A percentile compares a stretch with the other conserved stretches of the same genome.
These are phyloP conservation scores for Sebastes goodei DNA, from an alignment of 2,797 vertebrate species.

Conservation along the genomic window DNA sequence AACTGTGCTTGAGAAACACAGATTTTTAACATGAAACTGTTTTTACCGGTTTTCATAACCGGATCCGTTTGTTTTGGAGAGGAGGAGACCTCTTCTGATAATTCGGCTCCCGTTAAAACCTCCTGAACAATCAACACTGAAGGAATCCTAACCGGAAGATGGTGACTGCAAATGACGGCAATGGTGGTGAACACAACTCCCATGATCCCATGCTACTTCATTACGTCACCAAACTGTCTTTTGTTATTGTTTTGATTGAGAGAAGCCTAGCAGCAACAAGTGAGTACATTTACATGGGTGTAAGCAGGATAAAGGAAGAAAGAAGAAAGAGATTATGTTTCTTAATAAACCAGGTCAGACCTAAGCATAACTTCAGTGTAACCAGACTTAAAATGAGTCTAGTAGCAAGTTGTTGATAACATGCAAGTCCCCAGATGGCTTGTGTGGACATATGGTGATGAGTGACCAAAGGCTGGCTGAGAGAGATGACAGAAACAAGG, in stretches of 20 bases:
- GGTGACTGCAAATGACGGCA: too few species aligned
- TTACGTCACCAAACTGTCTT: background rate
- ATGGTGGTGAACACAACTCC: too few species aligned
- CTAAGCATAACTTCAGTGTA: background rate
- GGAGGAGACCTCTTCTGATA: too few species aligned
- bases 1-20: too few species aligned
- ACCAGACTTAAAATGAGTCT: background rate
- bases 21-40: too few species aligned
- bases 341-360: background rate
- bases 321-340: background rate
- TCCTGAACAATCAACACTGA: too few species aligned
- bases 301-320: background rate
- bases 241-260: background rate
- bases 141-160: too few species aligned
- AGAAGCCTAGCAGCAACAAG: background rate
- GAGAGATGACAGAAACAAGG: background rate
- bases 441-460: background rate
- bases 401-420: background rate
- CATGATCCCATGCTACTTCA: too few species aligned
- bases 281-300: background rate
- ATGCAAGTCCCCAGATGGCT: background rate
- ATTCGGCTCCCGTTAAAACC: too few species aligned
- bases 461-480: slow-evolving; percentile 1
- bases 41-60: too few species aligned
- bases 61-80: too few species aligned